Percentiles rank a stretch among this genome's conserved stretches.
Conservation (phyloP, 2,797 vertebrate species). For the Tokudaia muenninki region DNA sequence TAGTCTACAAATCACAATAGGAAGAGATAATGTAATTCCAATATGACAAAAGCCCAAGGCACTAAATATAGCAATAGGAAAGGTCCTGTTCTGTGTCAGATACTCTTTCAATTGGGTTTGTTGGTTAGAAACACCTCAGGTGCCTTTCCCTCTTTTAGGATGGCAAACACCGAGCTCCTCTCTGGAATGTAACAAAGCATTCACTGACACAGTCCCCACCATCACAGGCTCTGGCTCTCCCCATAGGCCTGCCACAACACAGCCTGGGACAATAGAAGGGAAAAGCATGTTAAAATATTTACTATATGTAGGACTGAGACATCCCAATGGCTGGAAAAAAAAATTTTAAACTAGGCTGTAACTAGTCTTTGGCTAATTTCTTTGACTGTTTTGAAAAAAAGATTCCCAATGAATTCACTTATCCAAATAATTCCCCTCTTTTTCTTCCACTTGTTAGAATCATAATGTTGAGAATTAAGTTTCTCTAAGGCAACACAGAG, state of each 20-base stretch:
- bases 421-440: slow-evolving; percentile 24
- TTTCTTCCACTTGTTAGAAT: slow-evolving; percentile 51
- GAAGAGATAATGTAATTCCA: slow-evolving; percentile 49
- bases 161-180: neutral
- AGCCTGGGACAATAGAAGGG: neutral
- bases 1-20: neutral
- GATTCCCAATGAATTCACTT: neutral
- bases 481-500: neutral
- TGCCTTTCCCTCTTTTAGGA: neutral
- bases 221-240: neutral
- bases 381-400: slow-evolving; percentile 49
- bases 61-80: neutral
- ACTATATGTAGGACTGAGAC: slow-evolving; percentile 36
- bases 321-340: neutral
- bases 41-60: slow-evolving; percentile 34
- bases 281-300: neutral
- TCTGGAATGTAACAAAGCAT: neutral
- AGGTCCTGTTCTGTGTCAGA: neutral
- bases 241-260: slow-evolving; percentile 26
- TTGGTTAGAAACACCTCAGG: neutral
- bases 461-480: neutral
- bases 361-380: slow-evolving; percentile 20
- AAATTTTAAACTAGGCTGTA: slow-evolving; percentile 15
- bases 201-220: neutral
- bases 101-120: neutral